Conservation (phyloP, 2,797 vertebrate genomes). For the Botia almorhae region DNA sequence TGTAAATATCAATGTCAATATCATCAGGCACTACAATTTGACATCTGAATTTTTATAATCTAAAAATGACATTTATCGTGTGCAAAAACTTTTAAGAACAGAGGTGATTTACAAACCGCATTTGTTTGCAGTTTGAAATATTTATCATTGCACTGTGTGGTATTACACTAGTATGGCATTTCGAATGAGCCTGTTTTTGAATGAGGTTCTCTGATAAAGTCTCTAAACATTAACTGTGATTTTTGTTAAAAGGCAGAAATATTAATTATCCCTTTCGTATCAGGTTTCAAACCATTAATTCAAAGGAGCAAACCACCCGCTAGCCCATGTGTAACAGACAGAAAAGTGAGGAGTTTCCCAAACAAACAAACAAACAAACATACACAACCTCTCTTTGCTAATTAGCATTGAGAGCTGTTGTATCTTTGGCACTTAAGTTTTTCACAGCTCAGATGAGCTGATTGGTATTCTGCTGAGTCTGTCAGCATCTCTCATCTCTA, state of each 20-base stretch:
- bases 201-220: neutral
- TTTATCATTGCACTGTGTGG: no score
- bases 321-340: conserved; percentile 23
- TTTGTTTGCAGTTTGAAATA: no score
- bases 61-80: neutral
- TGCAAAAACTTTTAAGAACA: neutral
- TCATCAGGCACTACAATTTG: neutral
- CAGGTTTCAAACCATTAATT: conserved; percentile 2
- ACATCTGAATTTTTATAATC: neutral
- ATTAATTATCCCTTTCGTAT: neutral
- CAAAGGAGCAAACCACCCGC: neutral
- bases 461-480: conserved; percentile 57
- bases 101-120: no score
- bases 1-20: neutral
- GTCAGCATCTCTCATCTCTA: conserved; percentile 48
- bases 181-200: neutral
- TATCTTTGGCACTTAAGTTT: conserved; percentile 44
- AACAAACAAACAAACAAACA: conserved; percentile 44
- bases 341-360: conserved; percentile 26
- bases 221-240: neutral
- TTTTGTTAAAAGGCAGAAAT: neutral
- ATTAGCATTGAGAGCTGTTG: conserved; percentile 49
- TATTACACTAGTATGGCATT: neutral
- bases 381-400: conserved; percentile 35
- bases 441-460: conserved; percentile 52